phyloP scores from a whole-genome alignment of 2,888 invertebrate genomes.

The Macrosoma leucophasiata region DNA sequence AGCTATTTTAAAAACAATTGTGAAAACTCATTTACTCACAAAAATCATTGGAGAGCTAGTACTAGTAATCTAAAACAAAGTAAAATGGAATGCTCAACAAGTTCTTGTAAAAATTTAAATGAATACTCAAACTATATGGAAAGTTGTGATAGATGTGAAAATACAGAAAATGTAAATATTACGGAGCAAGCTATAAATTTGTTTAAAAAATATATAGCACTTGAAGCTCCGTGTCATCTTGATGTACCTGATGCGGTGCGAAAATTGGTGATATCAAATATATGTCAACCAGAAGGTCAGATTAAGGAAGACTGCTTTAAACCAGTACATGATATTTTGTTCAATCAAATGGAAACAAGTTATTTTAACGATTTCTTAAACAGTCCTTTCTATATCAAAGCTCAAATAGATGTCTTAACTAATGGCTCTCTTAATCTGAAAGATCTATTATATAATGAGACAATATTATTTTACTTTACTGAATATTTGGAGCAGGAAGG shows the following conservation, averaged over 20 bases:
- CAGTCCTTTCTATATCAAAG: constrained; percentile 92
- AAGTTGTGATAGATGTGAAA: constrained; percentile 31
- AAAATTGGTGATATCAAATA: constrained; percentile 78
- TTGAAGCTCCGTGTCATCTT: constrained; percentile 78
- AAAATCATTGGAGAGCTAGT: constrained; percentile 38
- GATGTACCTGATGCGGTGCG: constrained; percentile 76
- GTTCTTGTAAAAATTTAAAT: constrained; percentile 50
- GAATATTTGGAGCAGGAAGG: constrained; percentile 96
- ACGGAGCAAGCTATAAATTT: constrained; percentile 81
- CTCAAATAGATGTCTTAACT: constrained; percentile 94
- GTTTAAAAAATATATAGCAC: constrained; percentile 85
- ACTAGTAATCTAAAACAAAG: constrained; percentile 34
- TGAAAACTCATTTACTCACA: constrained; percentile 36
- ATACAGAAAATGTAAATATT: constrained; percentile 35
- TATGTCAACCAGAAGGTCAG: constrained; percentile 79
- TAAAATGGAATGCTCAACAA: constrained; percentile 41
- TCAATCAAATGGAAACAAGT: constrained; percentile 81
- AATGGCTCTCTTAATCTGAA: constrained; percentile 85
- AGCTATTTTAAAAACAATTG: constrained; percentile 27
- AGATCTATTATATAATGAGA: constrained; percentile 94
- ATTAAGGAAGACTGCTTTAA: constrained; percentile 83
- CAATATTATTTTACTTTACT: constrained; percentile 94
- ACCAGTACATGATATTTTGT: constrained; percentile 81
- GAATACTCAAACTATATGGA: constrained; percentile 32
- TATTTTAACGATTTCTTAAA: constrained; percentile 87